Base-by-base conservation (phyloP, 2,888 invertebrate species). In the Antheraea yamamai region DNA sequence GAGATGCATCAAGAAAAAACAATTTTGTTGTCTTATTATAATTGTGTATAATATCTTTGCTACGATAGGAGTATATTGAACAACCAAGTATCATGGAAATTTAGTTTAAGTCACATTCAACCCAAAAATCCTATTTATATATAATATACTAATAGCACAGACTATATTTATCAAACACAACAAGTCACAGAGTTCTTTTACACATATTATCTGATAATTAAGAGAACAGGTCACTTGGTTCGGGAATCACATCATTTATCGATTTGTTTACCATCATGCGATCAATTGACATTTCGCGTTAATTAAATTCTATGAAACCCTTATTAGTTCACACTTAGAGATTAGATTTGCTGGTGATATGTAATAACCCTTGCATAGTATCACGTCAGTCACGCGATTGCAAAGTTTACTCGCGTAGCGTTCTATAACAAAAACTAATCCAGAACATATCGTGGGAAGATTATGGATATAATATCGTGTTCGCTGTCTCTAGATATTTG, bases 391-490 rank as follows among this genome's bases (percentile, higher is more conserved):
- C 87, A 88, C 87, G 88, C 86, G 83, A 87, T 87, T 82, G 84
- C 80, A 75, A 79, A 81, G 81, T 82, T 20, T 80, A 75, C 80
- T 85, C 84, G 83, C 82, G 84, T 83, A 82, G 79, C 76, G 75
- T 76, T 74, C n/a, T 39, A n/a, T 20, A 78, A 77, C 79, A 86
- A 87, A 83, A 86, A 85, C 76, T 80, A 79, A 83, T 84, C 81
- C 83, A 80, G 83, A 83, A 81, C 78, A 78, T 74, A 83, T 81
- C 86, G 87, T 87, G 87, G 85, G 87, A 87, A 87, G 79, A 81
- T 81, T 80, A 79, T 79, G 80, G 78, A 79, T 78, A 77, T 78
- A 78, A 77, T 73, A 76, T 61, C 39, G n/a, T 70, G 35, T 70
- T 39, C 16, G n/a, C 39, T 70, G 70, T 39, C 70, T 70, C 23